Conservation (phyloP, 2,113 vertebrate species). For the Lycocorax pyrrhopterus region DNA sequence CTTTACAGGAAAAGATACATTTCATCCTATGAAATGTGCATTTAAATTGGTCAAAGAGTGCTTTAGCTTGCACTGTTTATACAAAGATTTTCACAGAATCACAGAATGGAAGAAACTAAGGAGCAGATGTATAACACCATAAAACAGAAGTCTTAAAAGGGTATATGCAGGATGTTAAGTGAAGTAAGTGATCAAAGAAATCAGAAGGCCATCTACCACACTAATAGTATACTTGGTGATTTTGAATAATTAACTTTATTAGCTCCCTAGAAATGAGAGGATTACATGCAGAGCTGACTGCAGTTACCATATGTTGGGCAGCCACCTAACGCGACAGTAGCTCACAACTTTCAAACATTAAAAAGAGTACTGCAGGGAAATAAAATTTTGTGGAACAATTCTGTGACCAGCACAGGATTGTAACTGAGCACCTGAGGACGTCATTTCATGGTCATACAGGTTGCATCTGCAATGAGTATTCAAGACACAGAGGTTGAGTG, state of each 20-base stretch:
- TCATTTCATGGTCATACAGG: neutral
- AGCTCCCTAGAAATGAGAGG: neutral
- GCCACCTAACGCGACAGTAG: neutral
- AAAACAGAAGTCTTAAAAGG: neutral
- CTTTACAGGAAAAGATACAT: neutral
- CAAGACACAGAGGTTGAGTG: neutral
- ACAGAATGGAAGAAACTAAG: neutral
- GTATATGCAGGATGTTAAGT: neutral
- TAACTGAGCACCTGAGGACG: neutral
- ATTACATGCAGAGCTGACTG: neutral
- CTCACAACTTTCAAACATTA: neutral
- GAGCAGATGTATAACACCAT: neutral
- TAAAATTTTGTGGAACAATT: neutral
- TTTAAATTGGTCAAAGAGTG: neutral
- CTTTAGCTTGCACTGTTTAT: neutral
- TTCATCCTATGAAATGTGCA: neutral
- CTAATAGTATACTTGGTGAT: neutral
- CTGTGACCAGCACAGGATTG: neutral
- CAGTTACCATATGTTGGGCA: neutral
- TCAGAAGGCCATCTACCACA: neutral
- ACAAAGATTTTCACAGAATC: neutral
- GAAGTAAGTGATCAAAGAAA: neutral
- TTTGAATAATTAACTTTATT: constrained; percentile 43
- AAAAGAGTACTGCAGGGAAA: neutral
- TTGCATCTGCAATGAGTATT: neutral